phyloP scores from a whole-genome alignment of 2,888 invertebrate species.

The Harmothoe impar region DNA sequence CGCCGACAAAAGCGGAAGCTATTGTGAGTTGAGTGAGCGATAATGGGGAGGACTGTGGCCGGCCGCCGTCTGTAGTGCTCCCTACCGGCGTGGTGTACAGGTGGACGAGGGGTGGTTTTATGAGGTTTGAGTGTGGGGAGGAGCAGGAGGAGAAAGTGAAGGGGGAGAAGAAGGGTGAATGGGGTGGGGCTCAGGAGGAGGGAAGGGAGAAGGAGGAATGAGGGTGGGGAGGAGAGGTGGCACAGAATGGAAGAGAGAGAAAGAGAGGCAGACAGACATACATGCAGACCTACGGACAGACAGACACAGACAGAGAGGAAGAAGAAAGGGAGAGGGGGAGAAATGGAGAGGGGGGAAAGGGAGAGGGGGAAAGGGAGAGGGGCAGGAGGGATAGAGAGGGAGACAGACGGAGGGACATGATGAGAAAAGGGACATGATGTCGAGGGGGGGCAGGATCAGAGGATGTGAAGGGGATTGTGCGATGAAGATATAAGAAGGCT shows the following conservation, averaged over 20 bases:
- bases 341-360: background rate
- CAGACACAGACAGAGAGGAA: background rate
- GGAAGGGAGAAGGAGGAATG: background rate
- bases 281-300: background rate
- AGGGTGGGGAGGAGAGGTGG: too few relatives aligned
- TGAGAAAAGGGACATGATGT: too few relatives aligned
- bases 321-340: background rate
- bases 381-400: too few relatives aligned
- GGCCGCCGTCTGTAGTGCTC: slow-evolving; percentile 29
- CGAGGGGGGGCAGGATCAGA: too few relatives aligned
- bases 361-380: too few relatives aligned
- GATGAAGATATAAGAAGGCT: too few relatives aligned
- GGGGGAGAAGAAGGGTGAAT: background rate
- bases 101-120: slow-evolving; percentile 30
- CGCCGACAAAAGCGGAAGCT: slow-evolving; percentile 48
- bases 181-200: too few relatives aligned
- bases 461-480: too few relatives aligned
- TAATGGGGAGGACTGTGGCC: slow-evolving; percentile 48
- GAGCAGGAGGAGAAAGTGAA: background rate
- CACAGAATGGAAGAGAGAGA: too few relatives aligned
- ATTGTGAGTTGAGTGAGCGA: slow-evolving; percentile 48
- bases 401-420: too few relatives aligned
- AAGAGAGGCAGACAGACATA: background rate
- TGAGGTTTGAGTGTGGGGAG: slow-evolving; percentile 10
- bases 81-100: slow-evolving; percentile 20